Conservation (phyloP, 1,140 invertebrate genomes). For the Drosophila serrata region DNA sequence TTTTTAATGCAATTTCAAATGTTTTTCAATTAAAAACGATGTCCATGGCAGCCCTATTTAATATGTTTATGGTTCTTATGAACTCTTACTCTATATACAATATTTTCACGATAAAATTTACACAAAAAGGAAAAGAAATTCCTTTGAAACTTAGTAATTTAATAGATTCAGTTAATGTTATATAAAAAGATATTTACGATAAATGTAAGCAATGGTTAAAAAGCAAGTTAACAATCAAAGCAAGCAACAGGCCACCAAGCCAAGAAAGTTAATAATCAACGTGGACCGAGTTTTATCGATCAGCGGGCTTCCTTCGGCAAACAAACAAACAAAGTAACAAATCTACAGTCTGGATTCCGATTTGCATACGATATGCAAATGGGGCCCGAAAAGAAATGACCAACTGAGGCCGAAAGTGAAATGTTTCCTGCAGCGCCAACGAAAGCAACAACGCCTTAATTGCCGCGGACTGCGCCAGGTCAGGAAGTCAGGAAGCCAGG, state of each 20-base stretch:
- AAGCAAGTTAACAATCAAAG: slow-evolving; percentile 5
- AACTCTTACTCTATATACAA: no score
- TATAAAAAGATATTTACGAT: no score
- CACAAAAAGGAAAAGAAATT: not conserved
- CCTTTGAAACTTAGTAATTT: no score
- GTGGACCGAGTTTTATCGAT: slow-evolving; percentile 25
- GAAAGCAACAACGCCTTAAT: slow-evolving; percentile 69
- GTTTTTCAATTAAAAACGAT: not conserved
- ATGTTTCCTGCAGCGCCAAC: slow-evolving; percentile 70
- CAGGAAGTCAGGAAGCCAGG: slow-evolving; percentile 5
- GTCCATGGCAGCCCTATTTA: not conserved
- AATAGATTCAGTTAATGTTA: not conserved
- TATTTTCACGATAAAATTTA: not conserved
- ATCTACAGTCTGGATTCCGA: slow-evolving; percentile 35
- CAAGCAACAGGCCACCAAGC: slow-evolving; percentile 49
- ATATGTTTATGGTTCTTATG: not conserved
- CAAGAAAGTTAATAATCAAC: slow-evolving; percentile 22
- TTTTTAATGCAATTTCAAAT: not conserved
- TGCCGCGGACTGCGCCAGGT: slow-evolving; percentile 47
- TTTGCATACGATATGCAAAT: slow-evolving; percentile 82
- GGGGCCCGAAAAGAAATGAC: slow-evolving; percentile 58
- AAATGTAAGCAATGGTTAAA: slow-evolving; percentile 3
- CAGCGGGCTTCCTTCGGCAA: slow-evolving; percentile 32
- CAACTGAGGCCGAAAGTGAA: slow-evolving; percentile 73
- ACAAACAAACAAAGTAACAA: slow-evolving; percentile 32